Evolutionary conservation across 1,140 invertebrate species (phyloP).

Genomic region (Pectinophora gossypiella): DNA sequence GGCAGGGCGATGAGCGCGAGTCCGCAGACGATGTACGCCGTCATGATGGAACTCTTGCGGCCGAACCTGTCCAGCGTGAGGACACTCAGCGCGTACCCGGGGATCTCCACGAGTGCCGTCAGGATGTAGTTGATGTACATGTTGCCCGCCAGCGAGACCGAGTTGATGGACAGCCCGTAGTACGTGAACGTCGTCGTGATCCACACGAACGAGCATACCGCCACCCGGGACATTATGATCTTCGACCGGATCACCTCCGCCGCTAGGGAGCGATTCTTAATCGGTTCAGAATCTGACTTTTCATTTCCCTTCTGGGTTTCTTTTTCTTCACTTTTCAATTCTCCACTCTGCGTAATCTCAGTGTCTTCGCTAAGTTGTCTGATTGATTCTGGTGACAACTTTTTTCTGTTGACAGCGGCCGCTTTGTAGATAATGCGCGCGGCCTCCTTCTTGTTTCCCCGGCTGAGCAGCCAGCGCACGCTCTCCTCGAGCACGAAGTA

Average conservation of each 20-base stretch:
- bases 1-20: slow-evolving; percentile 37
- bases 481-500: slow-evolving; percentile 79
- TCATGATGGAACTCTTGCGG: slow-evolving; percentile 75
- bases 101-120: slow-evolving; percentile 76
- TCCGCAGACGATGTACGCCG: slow-evolving; percentile 67
- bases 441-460: slow-evolving; percentile 81
- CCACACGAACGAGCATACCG: slow-evolving; percentile 84
- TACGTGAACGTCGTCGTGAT: slow-evolving; percentile 86
- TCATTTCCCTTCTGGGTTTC: neutral
- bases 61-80: slow-evolving; percentile 76
- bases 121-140: slow-evolving; percentile 78
- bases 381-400: slow-evolving; percentile 47
- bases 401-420: slow-evolving; percentile 78
- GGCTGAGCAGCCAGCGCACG: slow-evolving; percentile 75
- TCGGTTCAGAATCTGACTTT: neutral
- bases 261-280: slow-evolving; percentile 19
- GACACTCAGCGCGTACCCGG: slow-evolving; percentile 75
- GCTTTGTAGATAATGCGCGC: slow-evolving; percentile 78
- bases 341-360: neutral
- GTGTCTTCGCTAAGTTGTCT: slow-evolving; percentile 39
- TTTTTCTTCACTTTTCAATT: neutral
- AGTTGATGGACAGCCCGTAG: slow-evolving; percentile 82
- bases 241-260: slow-evolving; percentile 76
- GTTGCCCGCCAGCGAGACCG: slow-evolving; percentile 80
- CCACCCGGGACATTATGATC: slow-evolving; percentile 77